phyloP scores from a whole-genome alignment of 1,140 invertebrate species.

The Himalopsyche phryganea region DNA sequence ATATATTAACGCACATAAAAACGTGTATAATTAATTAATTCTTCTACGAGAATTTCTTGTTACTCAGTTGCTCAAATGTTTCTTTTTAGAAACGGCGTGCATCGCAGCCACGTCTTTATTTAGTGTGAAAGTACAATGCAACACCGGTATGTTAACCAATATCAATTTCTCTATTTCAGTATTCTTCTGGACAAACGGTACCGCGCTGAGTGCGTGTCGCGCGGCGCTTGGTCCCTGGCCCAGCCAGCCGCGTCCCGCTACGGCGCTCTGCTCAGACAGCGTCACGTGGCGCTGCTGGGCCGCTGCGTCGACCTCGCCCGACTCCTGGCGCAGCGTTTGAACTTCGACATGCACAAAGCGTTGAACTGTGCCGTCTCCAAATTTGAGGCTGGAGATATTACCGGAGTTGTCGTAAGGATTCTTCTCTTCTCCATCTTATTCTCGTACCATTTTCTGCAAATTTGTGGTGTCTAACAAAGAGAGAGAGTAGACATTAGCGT shows the following conservation, averaged over 20 bases:
- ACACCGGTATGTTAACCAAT: too few relatives aligned
- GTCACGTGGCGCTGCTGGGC: slow-evolving; percentile 94
- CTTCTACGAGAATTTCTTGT: too few relatives aligned
- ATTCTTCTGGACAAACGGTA: slow-evolving; percentile 97
- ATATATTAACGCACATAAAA: too few relatives aligned
- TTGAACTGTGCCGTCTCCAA: slow-evolving; percentile 92
- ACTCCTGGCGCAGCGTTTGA: slow-evolving; percentile 91
- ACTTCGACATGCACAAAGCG: slow-evolving; percentile 93
- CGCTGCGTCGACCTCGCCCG: slow-evolving; percentile 96
- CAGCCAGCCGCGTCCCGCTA: slow-evolving; percentile 77
- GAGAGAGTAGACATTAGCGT: too few relatives aligned
- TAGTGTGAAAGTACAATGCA: too few relatives aligned
- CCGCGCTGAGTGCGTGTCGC: slow-evolving; percentile 86
- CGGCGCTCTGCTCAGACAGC: slow-evolving; percentile 91
- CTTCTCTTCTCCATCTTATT: too few relatives aligned
- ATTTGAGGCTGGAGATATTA: slow-evolving; percentile 97
- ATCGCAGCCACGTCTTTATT: too few relatives aligned
- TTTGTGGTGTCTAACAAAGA: too few relatives aligned
- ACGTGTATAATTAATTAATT: too few relatives aligned
- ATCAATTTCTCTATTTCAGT: slow-evolving; percentile 48
- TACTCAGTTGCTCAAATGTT: too few relatives aligned
- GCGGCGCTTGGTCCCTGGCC: slow-evolving; percentile 77
- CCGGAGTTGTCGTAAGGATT: slow-evolving; percentile 91
- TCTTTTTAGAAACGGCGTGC: too few relatives aligned
- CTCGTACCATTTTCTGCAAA: too few relatives aligned